phyloP scores from a whole-genome alignment of 2,113 vertebrate genomes.

The Lagopus muta region DNA sequence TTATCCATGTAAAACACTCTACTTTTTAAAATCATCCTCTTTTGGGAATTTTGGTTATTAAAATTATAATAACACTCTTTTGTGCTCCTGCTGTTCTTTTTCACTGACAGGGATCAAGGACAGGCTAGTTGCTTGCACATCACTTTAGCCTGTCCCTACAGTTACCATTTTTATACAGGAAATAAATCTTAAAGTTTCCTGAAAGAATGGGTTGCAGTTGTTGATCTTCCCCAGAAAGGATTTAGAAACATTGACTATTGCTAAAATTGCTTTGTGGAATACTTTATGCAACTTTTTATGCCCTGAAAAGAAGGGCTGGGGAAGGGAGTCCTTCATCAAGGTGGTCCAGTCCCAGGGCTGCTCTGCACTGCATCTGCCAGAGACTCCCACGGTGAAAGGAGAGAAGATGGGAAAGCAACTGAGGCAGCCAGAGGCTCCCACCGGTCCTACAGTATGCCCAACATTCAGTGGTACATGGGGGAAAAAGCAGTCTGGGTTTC shows the following conservation, averaged over 20 bases:
- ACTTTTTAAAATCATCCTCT: not conserved
- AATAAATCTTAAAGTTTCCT: not conserved
- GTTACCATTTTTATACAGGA: not conserved
- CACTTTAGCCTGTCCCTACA: not conserved
- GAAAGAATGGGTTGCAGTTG: not conserved
- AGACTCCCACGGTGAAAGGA: not conserved
- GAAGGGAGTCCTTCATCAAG: conserved; percentile 24
- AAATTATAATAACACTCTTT: not conserved
- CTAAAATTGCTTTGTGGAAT: not conserved
- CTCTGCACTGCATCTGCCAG: not conserved
- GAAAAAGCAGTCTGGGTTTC: not conserved
- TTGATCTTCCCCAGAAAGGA: not conserved
- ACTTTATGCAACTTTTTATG: conserved; percentile 2
- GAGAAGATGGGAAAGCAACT: not conserved
- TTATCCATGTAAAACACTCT: not conserved
- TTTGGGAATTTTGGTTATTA: not conserved
- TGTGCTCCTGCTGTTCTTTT: not conserved
- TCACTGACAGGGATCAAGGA: not conserved
- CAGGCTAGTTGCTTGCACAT: not conserved
- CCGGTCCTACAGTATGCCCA: not conserved
- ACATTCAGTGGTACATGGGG: not conserved
- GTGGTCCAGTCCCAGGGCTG: conserved; percentile 5
- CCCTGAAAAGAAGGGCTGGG: not conserved
- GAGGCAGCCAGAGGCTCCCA: not conserved
- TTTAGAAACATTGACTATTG: not conserved